Base-by-base conservation (phyloP, 1,140 invertebrate genomes). In the Linepithema humile region DNA sequence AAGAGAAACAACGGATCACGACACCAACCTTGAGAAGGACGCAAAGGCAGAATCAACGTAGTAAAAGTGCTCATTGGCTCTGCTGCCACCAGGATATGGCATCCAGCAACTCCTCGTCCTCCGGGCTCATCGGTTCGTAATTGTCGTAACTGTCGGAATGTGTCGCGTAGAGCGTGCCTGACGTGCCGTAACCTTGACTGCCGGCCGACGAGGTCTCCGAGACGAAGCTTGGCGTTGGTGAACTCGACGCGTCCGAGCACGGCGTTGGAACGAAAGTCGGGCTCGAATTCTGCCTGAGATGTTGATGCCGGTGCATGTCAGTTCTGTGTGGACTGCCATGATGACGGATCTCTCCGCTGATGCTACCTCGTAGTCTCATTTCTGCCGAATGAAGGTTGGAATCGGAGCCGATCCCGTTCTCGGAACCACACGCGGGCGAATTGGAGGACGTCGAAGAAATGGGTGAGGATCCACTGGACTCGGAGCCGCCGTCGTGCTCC, bases 41-140 rank as follows among this genome's bases (percentile, higher is more conserved):
- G 50, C 26, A 35, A 69, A 15, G 10, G 55, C 9, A n/a, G 38
- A 84, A 67, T 0, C 32, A 57, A 83, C 32, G 15, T 50, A 1
- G 35, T n/a, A n/a, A n/a, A 40, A 53, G 43, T 82, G 35, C 53
- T 74, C 92, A 95, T 89, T 95, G 95, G 69, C 93, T 94, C 88
- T 96, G 94, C 93, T 98, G 97, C 97, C 97, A 98, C 95, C 97
- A 98, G 23, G 96, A 97, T 90, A 98, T 97, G 83, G 97, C 97
- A 90, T 98, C 98, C 43, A 99, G 95, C 1, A 98, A 95, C 90
- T 98, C 98, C 92, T 98, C 98, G 93, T 99, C 98, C 92, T 98
- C 98, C 20, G 97, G 97, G 91, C 97, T 98, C 94, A 98, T 97
- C 0, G 97, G 96, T 84, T 97, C 97, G 91, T 97, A 97, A 90